Conservation (phyloP, 2,113 vertebrate genomes). For the Anarhynchus alexandrinus region DNA sequence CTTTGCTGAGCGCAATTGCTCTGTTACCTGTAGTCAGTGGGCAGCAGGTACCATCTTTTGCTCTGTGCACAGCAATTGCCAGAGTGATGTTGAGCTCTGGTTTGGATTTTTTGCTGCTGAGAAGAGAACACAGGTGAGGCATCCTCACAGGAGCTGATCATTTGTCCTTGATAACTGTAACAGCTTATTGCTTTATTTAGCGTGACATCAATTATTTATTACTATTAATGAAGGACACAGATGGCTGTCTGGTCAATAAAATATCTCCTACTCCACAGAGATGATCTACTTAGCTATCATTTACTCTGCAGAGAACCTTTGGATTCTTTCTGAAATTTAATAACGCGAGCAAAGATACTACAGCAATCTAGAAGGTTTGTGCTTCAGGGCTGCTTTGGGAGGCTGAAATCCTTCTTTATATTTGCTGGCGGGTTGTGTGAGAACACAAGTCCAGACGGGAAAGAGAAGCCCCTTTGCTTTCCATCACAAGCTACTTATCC, state of each 20-base stretch:
- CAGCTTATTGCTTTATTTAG: conserved; percentile 58
- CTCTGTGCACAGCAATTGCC: neutral
- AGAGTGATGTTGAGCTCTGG: neutral
- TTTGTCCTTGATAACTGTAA: conserved; percentile 59
- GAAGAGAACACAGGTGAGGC: conserved; percentile 42
- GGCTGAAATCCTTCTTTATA: conserved; percentile 61
- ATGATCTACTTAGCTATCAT: conserved; percentile 62
- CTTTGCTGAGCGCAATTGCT: neutral
- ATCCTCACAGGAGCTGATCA: conserved; percentile 29
- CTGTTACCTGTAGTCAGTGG: neutral
- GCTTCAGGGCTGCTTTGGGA: conserved; percentile 49
- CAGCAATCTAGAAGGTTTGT: conserved; percentile 38
- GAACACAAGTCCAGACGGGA: neutral
- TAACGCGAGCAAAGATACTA: neutral
- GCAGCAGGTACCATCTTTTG: neutral
- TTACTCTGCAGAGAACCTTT: conserved; percentile 62
- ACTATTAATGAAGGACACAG: conserved; percentile 67
- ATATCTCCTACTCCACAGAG: conserved; percentile 57
- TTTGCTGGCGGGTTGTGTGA: neutral
- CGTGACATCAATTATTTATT: conserved; percentile 63
- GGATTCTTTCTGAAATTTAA: conserved; percentile 65
- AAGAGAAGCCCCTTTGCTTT: conserved; percentile 35
- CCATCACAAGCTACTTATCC: conserved; percentile 37
- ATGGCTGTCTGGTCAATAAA: conserved; percentile 66
- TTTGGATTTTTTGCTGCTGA: neutral